Base-by-base conservation (phyloP, 2,797 vertebrate species). In the Capromys pilorides region DNA sequence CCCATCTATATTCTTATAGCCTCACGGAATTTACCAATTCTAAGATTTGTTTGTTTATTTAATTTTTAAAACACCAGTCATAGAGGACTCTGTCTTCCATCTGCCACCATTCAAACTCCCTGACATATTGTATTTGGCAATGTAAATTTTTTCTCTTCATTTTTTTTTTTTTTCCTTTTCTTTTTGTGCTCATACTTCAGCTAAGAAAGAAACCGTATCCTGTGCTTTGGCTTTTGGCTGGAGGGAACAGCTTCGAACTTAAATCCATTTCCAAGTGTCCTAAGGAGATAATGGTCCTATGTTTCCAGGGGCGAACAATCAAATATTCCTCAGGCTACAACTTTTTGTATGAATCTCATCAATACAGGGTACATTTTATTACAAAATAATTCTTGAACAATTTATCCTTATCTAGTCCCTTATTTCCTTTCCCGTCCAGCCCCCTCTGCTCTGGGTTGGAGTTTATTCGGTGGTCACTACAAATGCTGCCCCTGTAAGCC, bases 311-410 rank as follows among this genome's bases (percentile, higher is more conserved):
- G 11, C 61, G 54, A 64, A 67, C 33, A 39, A 71, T 61, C 33
- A 24, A n/a, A 33, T 26, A 61, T 16, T 61, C 57, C 77, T 67
- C 39, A 88, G 45, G 81, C 66, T 89, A 6, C n/a, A 33, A 3
- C 81, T 49, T 77, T 89, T 79, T 36, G 28, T 16, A 78, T 19
- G n/a, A 24, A 71, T 83, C 77, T 94, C 3, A 0, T 33, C 62
- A 92, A 75, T 36, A 81, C 14, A 45, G 49, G 86, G 49, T 12
- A 51, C 19, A 12, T 33, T 89, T 84, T 94, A 80, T 81, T 87
- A 36, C 75, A 64, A 93, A 95, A 69, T 73, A 61, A 92, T 71
- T 91, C 51, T 85, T 80, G 85, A 94, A 49, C 91, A 83, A 79
- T 71, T 41, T 57, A 33, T 86, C 79, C 71, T 84, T 94, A 57